These are phyloP conservation scores for Cryptocheilus praepositus DNA, from an alignment of 2,888 invertebrate genomes.

Conservation along the genomic window DNA sequence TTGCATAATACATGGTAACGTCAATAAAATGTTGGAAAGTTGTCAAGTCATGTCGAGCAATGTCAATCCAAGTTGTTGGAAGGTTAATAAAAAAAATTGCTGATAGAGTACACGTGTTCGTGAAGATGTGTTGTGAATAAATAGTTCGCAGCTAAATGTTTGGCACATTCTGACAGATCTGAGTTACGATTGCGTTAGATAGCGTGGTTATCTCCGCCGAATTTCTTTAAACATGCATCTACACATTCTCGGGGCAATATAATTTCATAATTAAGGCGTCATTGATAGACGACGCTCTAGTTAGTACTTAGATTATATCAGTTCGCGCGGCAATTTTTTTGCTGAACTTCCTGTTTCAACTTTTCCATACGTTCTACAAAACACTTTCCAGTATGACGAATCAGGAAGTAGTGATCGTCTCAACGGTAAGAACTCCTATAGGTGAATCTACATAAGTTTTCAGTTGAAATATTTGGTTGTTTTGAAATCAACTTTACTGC, in stretches of 20 bases:
- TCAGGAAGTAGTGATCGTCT: conserved; percentile 82
- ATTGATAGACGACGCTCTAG: conserved; percentile 35
- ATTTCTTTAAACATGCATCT: neutral
- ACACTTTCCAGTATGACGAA: conserved; percentile 58
- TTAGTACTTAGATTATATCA: conserved; percentile 26
- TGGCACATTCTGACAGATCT: too few relatives aligned
- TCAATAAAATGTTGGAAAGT: too few relatives aligned
- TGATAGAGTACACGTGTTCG: too few relatives aligned
- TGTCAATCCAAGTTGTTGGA: too few relatives aligned
- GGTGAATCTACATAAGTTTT: conserved; percentile 77
- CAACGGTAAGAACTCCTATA: conserved; percentile 90
- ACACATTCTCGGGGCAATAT: conserved; percentile 30
- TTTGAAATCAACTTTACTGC: too few relatives aligned
- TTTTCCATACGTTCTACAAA: conserved; percentile 11
- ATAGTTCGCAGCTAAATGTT: too few relatives aligned
- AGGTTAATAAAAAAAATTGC: neutral
- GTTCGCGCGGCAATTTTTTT: conserved; percentile 51
- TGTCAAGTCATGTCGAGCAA: too few relatives aligned
- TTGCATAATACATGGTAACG: too few relatives aligned
- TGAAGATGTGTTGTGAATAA: too few relatives aligned
- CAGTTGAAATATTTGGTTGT: too few relatives aligned
- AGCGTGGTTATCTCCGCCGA: neutral
- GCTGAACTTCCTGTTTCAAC: conserved; percentile 15
- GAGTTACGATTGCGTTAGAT: too few relatives aligned
- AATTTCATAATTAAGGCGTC: conserved; percentile 45